phyloP scores from a whole-genome alignment of 2,888 invertebrate species.

The Hecatera dysodea region DNA sequence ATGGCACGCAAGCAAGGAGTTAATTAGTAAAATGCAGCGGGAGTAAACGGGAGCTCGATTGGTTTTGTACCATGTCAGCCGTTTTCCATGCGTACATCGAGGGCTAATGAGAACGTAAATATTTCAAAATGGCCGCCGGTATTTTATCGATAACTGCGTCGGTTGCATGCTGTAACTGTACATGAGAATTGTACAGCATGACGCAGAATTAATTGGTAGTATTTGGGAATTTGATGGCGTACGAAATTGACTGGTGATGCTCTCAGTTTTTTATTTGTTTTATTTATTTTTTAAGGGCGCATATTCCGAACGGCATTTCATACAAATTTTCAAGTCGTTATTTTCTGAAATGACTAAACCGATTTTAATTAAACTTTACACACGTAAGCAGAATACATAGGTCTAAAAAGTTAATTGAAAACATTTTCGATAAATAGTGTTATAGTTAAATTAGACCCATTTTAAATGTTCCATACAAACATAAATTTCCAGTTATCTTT shows the following conservation, averaged over 20 bases:
- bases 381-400: no score
- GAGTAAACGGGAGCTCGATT: constrained; percentile 67
- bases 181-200: constrained; percentile 62
- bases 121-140: constrained; percentile 77
- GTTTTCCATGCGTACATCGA: constrained; percentile 69
- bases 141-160: constrained; percentile 79
- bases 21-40: constrained; percentile 82
- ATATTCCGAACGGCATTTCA: no score
- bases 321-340: no score
- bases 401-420: no score
- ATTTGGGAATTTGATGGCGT: constrained; percentile 33
- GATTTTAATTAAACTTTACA: no score
- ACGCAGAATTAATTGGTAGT: constrained; percentile 57
- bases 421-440: no score
- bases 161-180: constrained; percentile 53
- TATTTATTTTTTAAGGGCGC: not conserved
- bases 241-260: constrained; percentile 35
- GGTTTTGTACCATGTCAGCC: constrained; percentile 78
- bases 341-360: no score
- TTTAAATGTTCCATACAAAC: no score
- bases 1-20: constrained; percentile 69
- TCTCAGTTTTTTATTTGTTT: constrained; percentile 13
- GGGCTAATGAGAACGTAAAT: constrained; percentile 84
- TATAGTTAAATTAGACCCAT: no score
- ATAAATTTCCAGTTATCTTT: no score